Conservation (phyloP, 1,140 invertebrate genomes). For the Semibalanus balanoides region DNA sequence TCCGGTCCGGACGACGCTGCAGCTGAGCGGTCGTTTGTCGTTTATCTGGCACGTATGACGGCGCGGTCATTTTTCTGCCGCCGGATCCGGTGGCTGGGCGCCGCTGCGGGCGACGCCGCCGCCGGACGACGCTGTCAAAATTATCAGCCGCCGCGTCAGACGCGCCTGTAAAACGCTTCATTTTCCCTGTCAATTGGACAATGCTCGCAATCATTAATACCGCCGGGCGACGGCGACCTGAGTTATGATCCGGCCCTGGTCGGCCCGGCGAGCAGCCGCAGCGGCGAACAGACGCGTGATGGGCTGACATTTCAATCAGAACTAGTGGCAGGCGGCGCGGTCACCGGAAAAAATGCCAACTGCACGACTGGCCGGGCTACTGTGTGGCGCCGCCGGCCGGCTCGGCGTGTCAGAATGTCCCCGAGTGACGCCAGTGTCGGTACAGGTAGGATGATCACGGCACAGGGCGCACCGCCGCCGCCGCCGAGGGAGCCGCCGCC, state of each 20-base stretch:
- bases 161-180: background rate
- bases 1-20: too few species aligned
- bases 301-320: background rate
- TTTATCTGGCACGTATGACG: too few species aligned
- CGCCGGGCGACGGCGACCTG: background rate
- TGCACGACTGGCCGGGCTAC: background rate
- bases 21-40: too few species aligned
- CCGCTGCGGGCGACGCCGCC: too few species aligned
- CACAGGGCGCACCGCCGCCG: too few species aligned
- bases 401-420: background rate
- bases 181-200: background rate
- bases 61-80: too few species aligned
- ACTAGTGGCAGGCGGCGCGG: background rate
- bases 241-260: background rate
- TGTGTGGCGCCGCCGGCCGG: background rate
- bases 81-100: too few species aligned
- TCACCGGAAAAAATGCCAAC: background rate
- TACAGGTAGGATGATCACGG: too few species aligned
- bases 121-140: background rate
- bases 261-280: too few species aligned
- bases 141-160: background rate
- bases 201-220: background rate
- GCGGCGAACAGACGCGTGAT: background rate
- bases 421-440: too few species aligned
- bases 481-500: too few species aligned